Base-by-base conservation (phyloP, 2,797 vertebrate species). In the Sebastiscus tertius region DNA sequence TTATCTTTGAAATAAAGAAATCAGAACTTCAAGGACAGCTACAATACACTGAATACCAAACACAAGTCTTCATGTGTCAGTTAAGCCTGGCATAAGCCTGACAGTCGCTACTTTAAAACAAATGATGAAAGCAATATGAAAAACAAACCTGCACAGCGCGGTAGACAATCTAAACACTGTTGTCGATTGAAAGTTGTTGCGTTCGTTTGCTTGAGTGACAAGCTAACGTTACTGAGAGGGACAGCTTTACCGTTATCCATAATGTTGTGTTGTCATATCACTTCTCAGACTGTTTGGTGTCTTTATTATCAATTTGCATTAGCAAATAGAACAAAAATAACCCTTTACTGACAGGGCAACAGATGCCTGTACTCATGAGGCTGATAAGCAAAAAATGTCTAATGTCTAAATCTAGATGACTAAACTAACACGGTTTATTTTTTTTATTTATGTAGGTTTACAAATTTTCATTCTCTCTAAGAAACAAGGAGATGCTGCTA, bases 1-100 rank as follows among this genome's bases (percentile, higher is more conserved):
- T 72, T 34, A 29, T 33, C 34, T 77, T 79, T 64, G 29, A 83
- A 67, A 46, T 55, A 54, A 66, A 79, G 62, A 49, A 69, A 77
- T 60, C 8, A 62, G 16, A 77, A 18, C 12, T 7, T 86, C 73
- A 72, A 72, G 55, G 33, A 55, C 26, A 29, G 79, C n/a, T 1
- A 39, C 11, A 27, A 0, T 59, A 71, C 49, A 46, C 39, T 63
- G 34, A 74, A 33, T 29, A 59, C 27, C 55, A 75, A 56, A 72
- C 27, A 33, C 14, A 33, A n/a, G 24, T 18, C 49, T 2, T n/a
- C 18, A 20, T 42, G 64, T 70, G 33, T 72, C 58, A n/a, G n/a
- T 39, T 1, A 22, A 58, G 1, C 46, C 46, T 20, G 46, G 46
- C 24, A 46, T 52, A 31, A 42, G 5, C 36, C 34, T 39, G 14